Base-by-base conservation (phyloP, 2,888 invertebrate genomes). In the Cataglyphis altisquamis region DNA sequence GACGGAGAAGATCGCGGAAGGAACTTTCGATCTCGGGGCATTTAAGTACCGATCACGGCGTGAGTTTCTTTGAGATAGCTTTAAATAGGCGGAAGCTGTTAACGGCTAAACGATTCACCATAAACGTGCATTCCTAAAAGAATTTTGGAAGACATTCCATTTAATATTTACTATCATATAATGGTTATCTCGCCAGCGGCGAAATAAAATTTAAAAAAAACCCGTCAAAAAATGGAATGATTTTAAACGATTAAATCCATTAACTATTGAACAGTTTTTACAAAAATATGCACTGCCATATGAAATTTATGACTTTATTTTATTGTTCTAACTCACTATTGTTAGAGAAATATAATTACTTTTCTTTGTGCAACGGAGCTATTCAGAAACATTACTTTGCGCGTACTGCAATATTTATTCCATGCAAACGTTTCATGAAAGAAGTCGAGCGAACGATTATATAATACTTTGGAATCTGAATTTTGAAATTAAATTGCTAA, bases 11-110 rank as follows among this genome's bases (percentile, higher is more conserved):
- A 41, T 70, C 36, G 21, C 36, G 75, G 57, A 81, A 52, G n/a
- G n/a, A 86, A 90, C 90, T 89, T 86, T 84, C 88, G 86, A 85
- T 86, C 83, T 77, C 74, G 74, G 41, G 86, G 82, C 88, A 84
- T 87, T 87, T 21, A 86, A 89, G 88, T 88, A 86, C 85, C 85
- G 89, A 73, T 82, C 88, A 80, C 73, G 89, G 78, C 68, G 84
- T 81, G 84, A 86, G 86, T 85, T 85, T 84, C 84, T 84, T 86
- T 82, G 70, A 52, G 66, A 78, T 78, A 83, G 72, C 88, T 88
- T 89, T 81, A 86, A 89, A 82, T 70, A 80, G 52, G n/a, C 72
- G 32, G 64, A 67, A 86, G 84, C 84, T 84, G 78, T 86, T 88
- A 88, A 89, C 83, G 70, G 66, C 32, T 64, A 60, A 74, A 81